Conservation (phyloP, 2,797 vertebrate genomes). For the Pristis pectinata region DNA sequence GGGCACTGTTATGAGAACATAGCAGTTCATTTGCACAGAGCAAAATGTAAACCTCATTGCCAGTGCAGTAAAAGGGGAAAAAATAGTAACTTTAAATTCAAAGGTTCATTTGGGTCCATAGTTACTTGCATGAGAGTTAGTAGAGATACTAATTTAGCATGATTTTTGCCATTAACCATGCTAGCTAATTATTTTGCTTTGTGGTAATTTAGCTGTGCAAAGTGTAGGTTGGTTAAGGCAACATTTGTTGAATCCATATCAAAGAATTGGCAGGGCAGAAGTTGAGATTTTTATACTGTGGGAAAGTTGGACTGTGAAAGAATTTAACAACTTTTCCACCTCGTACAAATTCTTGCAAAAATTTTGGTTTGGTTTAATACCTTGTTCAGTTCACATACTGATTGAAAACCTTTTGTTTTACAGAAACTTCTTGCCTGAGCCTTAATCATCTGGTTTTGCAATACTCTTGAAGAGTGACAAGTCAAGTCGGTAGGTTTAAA, state of each 20-base stretch:
- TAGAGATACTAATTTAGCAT: background rate
- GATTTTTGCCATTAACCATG: background rate
- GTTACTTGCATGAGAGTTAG: background rate
- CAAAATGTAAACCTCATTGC: background rate
- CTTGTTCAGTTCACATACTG: background rate
- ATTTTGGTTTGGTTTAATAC: background rate
- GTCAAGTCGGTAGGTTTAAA: slow-evolving; percentile 14
- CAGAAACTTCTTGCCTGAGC: background rate
- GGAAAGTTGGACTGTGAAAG: background rate
- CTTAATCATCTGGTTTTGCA: background rate
- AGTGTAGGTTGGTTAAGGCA: background rate
- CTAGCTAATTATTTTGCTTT: background rate
- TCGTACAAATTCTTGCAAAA: background rate
- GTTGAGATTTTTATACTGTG: background rate
- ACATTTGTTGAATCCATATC: background rate
- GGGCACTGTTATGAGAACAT: background rate
- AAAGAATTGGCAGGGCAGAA: background rate
- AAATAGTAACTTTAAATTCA: background rate
- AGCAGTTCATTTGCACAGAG: background rate
- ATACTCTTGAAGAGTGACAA: background rate
- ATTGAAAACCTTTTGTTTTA: slow-evolving; percentile 11
- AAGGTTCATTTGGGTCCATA: background rate
- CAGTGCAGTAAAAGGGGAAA: background rate
- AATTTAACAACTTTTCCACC: background rate
- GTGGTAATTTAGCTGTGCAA: background rate